These are phyloP conservation scores for Naso thynnoides DNA, from an alignment of 2,797 vertebrate species.

Conservation along the genomic window DNA sequence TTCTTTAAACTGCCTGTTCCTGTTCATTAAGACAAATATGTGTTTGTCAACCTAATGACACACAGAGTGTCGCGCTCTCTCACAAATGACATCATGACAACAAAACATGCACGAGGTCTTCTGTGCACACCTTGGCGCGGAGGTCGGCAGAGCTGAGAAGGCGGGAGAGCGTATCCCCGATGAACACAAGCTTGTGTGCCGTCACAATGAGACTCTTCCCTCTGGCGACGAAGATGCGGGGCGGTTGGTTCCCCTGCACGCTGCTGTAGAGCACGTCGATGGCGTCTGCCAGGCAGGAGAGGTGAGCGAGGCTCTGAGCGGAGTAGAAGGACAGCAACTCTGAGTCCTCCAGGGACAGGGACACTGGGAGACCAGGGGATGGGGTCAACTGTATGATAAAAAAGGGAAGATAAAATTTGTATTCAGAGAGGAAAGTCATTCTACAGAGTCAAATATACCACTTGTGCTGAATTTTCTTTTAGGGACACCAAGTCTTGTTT, in stretches of 20 bases:
- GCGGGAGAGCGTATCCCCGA: conserved; percentile 92
- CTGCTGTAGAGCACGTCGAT: conserved; percentile 90
- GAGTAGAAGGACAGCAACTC: conserved; percentile 93
- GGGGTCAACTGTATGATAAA: conserved; percentile 72
- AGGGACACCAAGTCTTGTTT: too few species aligned
- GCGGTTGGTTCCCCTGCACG: conserved; percentile 89
- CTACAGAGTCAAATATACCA: neutral
- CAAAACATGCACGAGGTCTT: neutral
- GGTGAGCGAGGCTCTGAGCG: conserved; percentile 90
- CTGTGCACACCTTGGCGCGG: conserved; percentile 81
- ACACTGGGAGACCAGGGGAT: conserved; percentile 79
- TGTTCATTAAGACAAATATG: neutral
- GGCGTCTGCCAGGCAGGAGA: conserved; percentile 88
- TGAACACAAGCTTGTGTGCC: conserved; percentile 94
- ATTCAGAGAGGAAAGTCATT: neutral
- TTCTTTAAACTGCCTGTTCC: neutral
- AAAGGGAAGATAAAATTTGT: neutral
- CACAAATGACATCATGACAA: neutral
- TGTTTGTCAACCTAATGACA: too few species aligned
- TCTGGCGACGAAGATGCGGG: conserved; percentile 89
- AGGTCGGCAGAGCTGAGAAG: conserved; percentile 88
- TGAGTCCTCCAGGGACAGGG: conserved; percentile 87
- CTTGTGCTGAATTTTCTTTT: too few species aligned
- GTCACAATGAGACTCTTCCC: conserved; percentile 92
- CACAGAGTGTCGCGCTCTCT: neutral